Evolutionary conservation across 1,140 invertebrate genomes (phyloP).

Genomic region (Bombus pascuorum): DNA sequence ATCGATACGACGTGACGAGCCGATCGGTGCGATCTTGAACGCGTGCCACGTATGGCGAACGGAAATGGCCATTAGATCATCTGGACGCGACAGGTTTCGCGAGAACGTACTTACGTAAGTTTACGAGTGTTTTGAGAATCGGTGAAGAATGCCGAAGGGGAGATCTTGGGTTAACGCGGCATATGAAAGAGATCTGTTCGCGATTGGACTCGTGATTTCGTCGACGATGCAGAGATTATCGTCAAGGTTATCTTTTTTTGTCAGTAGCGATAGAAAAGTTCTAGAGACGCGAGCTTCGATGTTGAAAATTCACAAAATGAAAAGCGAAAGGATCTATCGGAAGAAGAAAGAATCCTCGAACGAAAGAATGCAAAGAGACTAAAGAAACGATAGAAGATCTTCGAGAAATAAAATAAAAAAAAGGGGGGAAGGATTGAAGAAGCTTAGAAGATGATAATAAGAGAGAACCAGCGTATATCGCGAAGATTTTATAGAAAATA

Average conservation of each 20-base stretch:
- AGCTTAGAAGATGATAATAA: too few species aligned
- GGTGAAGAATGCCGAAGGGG: rapidly evolving
- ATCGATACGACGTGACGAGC: constrained; percentile 29
- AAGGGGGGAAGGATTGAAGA: not conserved
- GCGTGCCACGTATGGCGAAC: constrained; percentile 24
- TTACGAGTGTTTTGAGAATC: too few species aligned
- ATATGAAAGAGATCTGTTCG: too few species aligned
- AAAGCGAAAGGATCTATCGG: not conserved
- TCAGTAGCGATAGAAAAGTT: too few species aligned
- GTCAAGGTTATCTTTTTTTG: too few species aligned
- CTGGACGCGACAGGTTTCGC: not conserved
- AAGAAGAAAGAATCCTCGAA: not conserved
- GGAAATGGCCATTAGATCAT: not conserved
- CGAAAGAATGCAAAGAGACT: not conserved
- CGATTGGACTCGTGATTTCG: too few species aligned
- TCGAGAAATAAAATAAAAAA: not conserved
- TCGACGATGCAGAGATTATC: too few species aligned
- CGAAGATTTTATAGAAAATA: too few species aligned
- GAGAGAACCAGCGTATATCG: too few species aligned
- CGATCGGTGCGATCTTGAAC: constrained; percentile 17
- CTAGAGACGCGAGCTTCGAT: too few species aligned
- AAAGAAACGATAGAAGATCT: not conserved
- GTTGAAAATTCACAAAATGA: too few species aligned
- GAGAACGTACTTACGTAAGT: not conserved
- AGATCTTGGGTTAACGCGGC: not conserved